Base-by-base conservation (phyloP, 2,797 vertebrate genomes). In the Sebastes nivosus region DNA sequence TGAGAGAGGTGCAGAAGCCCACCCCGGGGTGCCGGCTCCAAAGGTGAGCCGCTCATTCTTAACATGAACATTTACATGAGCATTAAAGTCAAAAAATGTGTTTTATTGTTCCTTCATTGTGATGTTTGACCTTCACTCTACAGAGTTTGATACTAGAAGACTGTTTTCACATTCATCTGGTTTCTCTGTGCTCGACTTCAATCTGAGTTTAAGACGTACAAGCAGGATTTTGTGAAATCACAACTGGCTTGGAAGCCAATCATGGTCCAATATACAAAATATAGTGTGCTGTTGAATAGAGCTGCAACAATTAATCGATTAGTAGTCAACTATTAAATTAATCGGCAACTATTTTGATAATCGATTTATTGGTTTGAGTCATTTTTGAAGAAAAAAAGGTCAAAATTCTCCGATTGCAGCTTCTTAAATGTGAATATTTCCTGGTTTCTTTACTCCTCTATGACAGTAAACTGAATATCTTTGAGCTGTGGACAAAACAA, bases 1-100 rank as follows among this genome's bases (percentile, higher is more conserved):
- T 96, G 57, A 93, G 95, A 81, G 95, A 96, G 90, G 95, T 96
- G 36, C 92, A 94, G 77, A 96, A 92, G 81, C 95, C 95, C 50
- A 95, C 95, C 4, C 92, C 94, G 2, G 95, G 95, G 32, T 96
- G 96, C 72, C 86, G 93, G 24, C 95, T 96, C 24, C 95, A 96
- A 76, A 86, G 93, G 95, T 96, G 83, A 91, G 85, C 12, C 20
- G 1, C 10, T 61, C 1, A 22, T 16, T 54, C 3, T 29, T 16
- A 20, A 42, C 16, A 34, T 3, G 12, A 54, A 32, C 6, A 10
- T 61, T 78, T 16, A 27, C 4, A 8, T 6, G 30, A 67, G 12
- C 34, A 9, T 67, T 66, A 57, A 50, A 20, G 18, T 50, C 1
- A 4, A 46, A 50, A 20, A 50, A 18, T 50, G 18, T 9, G 18